phyloP scores from a whole-genome alignment of 2,113 vertebrate genomes.

The Onychostoma macrolepis region DNA sequence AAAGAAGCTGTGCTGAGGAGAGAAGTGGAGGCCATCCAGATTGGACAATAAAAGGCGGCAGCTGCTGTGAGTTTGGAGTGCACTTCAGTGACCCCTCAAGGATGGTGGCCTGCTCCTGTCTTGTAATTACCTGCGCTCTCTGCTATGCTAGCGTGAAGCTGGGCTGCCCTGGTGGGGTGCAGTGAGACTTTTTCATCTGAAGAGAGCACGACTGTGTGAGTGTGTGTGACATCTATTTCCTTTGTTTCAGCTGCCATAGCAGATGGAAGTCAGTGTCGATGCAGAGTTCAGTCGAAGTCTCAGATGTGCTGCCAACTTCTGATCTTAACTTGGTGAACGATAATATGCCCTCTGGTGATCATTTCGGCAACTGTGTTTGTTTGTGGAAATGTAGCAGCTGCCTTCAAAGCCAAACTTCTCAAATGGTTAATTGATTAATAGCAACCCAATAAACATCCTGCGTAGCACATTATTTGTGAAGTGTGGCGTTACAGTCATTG shows the following conservation, averaged over 20 bases:
- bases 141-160: constrained; percentile 31
- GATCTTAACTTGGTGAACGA: neutral
- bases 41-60: constrained; percentile 60
- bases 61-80: constrained; percentile 57
- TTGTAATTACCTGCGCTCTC: constrained; percentile 55
- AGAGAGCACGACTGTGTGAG: constrained; percentile 22
- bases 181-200: constrained; percentile 50
- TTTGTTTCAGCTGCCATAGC: constrained; percentile 45
- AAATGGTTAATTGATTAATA: constrained; percentile 5
- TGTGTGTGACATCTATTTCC: constrained; percentile 32
- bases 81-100: constrained; percentile 57
- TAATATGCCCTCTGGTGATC: constrained; percentile 3
- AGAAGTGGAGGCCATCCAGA: constrained; percentile 47
- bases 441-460: neutral
- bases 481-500: neutral
- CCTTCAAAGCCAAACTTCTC: neutral
- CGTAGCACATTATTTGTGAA: neutral
- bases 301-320: constrained; percentile 16
- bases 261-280: constrained; percentile 32
- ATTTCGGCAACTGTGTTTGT: constrained; percentile 27
- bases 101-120: constrained; percentile 47
- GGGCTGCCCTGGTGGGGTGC: constrained; percentile 32
- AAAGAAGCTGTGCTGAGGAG: constrained; percentile 28
- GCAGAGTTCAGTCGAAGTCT: constrained; percentile 32
- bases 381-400: neutral